phyloP scores from a whole-genome alignment of 2,888 invertebrate species.

The Lathronympha strigana region DNA sequence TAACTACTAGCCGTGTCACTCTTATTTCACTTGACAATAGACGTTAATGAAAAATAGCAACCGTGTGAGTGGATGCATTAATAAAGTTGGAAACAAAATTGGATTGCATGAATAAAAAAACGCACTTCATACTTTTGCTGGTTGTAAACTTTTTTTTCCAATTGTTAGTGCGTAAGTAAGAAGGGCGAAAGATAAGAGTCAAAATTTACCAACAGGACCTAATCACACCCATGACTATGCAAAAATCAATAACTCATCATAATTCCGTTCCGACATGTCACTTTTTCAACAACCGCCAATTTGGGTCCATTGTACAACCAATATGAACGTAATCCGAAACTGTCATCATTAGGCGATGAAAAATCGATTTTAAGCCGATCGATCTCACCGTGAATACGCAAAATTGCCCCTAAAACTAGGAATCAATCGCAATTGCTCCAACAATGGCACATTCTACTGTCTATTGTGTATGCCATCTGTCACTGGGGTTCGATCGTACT shows the following conservation, averaged over 20 bases:
- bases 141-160: too few species aligned
- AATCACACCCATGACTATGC: slow-evolving; percentile 16
- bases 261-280: slow-evolving; percentile 28
- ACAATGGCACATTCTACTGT: slow-evolving; percentile 65
- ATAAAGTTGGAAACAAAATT: too few species aligned
- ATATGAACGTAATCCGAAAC: slow-evolving; percentile 53
- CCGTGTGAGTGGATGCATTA: too few species aligned
- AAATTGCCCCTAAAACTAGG: slow-evolving; percentile 70
- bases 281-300: slow-evolving; percentile 47
- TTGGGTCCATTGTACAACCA: slow-evolving; percentile 48
- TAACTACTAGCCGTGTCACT: too few species aligned
- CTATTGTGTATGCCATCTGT: slow-evolving; percentile 77
- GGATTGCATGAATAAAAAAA: too few species aligned
- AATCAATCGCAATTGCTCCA: slow-evolving; percentile 66
- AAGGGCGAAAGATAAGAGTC: too few species aligned
- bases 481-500: slow-evolving; percentile 71
- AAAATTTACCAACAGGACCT: neutral
- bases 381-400: slow-evolving; percentile 68
- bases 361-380: slow-evolving; percentile 54
- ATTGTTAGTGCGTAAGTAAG: too few species aligned
- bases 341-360: slow-evolving; percentile 63
- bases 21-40: too few species aligned
- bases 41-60: too few species aligned
- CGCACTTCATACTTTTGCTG: too few species aligned
- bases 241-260: slow-evolving; percentile 34